Evolutionary conservation across 1,140 invertebrate genomes (phyloP).

Genomic region (Lordiphosa collinella): DNA sequence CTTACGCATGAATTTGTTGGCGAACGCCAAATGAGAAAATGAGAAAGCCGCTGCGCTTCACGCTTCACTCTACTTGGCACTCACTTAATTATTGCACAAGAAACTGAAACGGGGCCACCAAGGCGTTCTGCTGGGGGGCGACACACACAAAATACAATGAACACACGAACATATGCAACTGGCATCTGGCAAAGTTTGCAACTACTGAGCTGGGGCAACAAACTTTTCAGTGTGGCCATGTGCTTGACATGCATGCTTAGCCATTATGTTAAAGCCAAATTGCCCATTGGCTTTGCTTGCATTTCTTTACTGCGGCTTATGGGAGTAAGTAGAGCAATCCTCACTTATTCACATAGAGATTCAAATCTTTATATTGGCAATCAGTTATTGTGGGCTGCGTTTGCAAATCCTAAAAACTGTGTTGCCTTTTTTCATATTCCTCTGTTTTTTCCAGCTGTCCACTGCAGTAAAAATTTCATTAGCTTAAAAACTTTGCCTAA

Average conservation of each 20-base stretch:
- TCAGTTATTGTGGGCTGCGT: too few relatives aligned
- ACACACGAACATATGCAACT: slow-evolving; percentile 8
- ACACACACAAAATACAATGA: slow-evolving; percentile 8
- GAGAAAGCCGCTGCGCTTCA: slow-evolving; percentile 50
- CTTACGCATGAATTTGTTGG: slow-evolving; percentile 63
- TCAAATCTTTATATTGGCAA: too few relatives aligned
- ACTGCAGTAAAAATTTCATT: slow-evolving; percentile 57
- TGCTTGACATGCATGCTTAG: slow-evolving; percentile 73
- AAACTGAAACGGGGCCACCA: slow-evolving; percentile 66
- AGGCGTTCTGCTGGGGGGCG: slow-evolving; percentile 41
- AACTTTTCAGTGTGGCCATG: slow-evolving; percentile 65
- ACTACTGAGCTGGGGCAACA: slow-evolving; percentile 60
- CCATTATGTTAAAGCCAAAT: slow-evolving; percentile 55
- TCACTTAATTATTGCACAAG: slow-evolving; percentile 76
- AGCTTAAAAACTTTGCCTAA: slow-evolving; percentile 64
- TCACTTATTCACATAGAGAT: too few relatives aligned
- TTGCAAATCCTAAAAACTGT: background rate
- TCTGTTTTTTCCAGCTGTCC: too few relatives aligned
- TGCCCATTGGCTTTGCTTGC: slow-evolving; percentile 35
- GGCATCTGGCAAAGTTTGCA: slow-evolving; percentile 21
- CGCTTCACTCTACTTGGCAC: slow-evolving; percentile 72
- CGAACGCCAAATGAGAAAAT: slow-evolving; percentile 48
- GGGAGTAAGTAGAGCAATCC: too few relatives aligned
- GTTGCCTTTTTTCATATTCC: too few relatives aligned
- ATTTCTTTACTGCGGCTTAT: background rate